Evolutionary conservation across 1,140 invertebrate genomes (phyloP).

Genomic region (Cydia strobilella): DNA sequence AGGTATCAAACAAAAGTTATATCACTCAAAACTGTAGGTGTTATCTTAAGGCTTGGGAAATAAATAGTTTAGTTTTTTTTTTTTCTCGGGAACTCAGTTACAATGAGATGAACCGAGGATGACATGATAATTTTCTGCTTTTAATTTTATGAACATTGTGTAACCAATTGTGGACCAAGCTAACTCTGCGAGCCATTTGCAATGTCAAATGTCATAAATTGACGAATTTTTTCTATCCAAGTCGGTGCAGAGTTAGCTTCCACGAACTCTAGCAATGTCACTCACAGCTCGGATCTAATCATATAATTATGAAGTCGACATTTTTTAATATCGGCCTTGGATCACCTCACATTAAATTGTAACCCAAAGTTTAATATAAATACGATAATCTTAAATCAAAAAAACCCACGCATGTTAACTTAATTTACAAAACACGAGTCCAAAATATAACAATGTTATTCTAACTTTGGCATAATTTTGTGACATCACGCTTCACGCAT

Average conservation of each 20-base stretch:
- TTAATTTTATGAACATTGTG: too few relatives aligned
- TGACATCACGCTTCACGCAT: slow-evolving; percentile 47
- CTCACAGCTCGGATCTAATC: too few relatives aligned
- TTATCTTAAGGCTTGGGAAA: not conserved
- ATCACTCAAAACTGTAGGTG: not conserved
- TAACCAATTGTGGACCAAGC: too few relatives aligned
- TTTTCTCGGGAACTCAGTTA: not conserved
- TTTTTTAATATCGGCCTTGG: too few relatives aligned
- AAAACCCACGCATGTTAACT: not conserved
- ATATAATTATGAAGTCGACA: too few relatives aligned
- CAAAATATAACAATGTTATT: slow-evolving; percentile 43
- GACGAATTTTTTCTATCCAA: too few relatives aligned
- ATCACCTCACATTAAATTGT: too few relatives aligned
- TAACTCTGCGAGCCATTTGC: too few relatives aligned
- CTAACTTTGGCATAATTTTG: slow-evolving; percentile 69
- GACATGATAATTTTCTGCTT: too few relatives aligned
- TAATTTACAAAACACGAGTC: slow-evolving; percentile 31
- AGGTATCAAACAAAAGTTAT: slow-evolving; percentile 21
- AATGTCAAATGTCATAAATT: too few relatives aligned
- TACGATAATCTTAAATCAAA: slow-evolving; percentile 5
- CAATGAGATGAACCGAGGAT: not conserved
- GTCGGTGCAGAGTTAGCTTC: too few relatives aligned
- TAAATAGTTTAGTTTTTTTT: not conserved
- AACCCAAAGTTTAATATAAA: not conserved
- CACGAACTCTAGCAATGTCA: too few relatives aligned